These are phyloP conservation scores for Biston betularia DNA, from an alignment of 2,888 invertebrate species.

Conservation along the genomic window DNA sequence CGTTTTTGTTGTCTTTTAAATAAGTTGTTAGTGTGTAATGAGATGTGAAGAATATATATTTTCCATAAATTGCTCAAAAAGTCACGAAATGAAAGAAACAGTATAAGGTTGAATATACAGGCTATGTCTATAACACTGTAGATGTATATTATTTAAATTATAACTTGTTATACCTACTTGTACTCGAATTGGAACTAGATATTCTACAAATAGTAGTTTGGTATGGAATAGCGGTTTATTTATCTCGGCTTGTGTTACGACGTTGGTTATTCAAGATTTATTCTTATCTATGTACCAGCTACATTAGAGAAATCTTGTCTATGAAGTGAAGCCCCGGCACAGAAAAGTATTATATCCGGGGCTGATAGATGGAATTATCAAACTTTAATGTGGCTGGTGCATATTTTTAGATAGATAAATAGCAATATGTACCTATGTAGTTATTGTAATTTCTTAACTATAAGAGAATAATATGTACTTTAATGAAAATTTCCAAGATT, in stretches of 20 bases:
- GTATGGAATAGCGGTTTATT: constrained; percentile 7
- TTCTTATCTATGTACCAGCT: constrained; percentile 11
- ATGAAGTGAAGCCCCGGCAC: too few relatives aligned
- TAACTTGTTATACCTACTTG: background rate
- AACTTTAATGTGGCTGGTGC: constrained; percentile 22
- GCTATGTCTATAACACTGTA: background rate
- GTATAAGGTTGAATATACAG: constrained; percentile 33
- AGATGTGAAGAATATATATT: constrained; percentile 34
- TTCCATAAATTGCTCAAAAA: constrained; percentile 46
- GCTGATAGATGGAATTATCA: background rate
- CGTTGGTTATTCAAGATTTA: constrained; percentile 3
- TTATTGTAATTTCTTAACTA: constrained; percentile 18
- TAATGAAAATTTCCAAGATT: background rate
- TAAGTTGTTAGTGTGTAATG: constrained; percentile 31
- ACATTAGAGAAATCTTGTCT: background rate
- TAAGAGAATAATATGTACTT: constrained; percentile 3
- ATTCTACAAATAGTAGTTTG: constrained; percentile 3
- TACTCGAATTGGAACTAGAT: background rate
- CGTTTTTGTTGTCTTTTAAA: constrained; percentile 16
- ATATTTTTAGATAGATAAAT: constrained; percentile 23
- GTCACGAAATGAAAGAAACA: constrained; percentile 41
- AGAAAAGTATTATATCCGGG: too few relatives aligned
- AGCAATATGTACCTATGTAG: constrained; percentile 13
- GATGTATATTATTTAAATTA: background rate
- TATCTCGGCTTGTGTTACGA: constrained; percentile 4